Evolutionary conservation across 2,797 vertebrate species (phyloP), one percentile per base, ranked within the genome.

Genomic region (Psittacula echo): DNA sequence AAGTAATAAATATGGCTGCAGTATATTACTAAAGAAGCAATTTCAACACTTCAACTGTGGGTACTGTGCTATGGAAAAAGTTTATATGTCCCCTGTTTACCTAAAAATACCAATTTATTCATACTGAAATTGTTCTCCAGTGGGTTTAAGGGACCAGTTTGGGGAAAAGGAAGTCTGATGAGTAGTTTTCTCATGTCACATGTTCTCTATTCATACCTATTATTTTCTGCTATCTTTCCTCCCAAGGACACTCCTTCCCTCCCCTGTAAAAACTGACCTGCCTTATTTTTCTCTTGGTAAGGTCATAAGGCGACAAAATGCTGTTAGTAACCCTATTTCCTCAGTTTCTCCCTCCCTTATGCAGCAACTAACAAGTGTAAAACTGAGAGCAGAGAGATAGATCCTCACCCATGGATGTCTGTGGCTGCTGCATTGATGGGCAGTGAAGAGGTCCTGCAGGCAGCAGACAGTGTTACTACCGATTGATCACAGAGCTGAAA

Each of bases 331-430:
- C 11, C 21, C 53, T 12, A 3, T 47, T 32, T 34, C 23, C 34
- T 39, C 53, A 15, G 9, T 11, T 65, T 60, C 7, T 45, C 66
- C 34, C 7, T 45, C 66, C 34, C 21, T 30, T 48, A 41, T 44
- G 48, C 45, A 48, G 47, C 0, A 18, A 15, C 29, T 32, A 41
- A 44, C 5, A 45, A 45, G 29, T 41, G 19, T 22, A 21, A 13
- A 3, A 1, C 32, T 9, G 27, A n/a, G 60, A 41, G 37, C 45
- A 11, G 41, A 39, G 44, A 65, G 13, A 22, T 3, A 0, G 0
- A 11, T 34, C 22, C 56, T 34, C n/a, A 37, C n/a, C n/a, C 23
- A 37, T 29, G 61, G 9, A 37, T 7, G 41, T 15, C 23, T 51
- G 18, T 10, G 15, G 27, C 30, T 58, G 14, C 47, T 61, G 27